These are phyloP conservation scores for Phycodurus eques DNA, from an alignment of 2,113 vertebrate species.

Conservation along the genomic window DNA sequence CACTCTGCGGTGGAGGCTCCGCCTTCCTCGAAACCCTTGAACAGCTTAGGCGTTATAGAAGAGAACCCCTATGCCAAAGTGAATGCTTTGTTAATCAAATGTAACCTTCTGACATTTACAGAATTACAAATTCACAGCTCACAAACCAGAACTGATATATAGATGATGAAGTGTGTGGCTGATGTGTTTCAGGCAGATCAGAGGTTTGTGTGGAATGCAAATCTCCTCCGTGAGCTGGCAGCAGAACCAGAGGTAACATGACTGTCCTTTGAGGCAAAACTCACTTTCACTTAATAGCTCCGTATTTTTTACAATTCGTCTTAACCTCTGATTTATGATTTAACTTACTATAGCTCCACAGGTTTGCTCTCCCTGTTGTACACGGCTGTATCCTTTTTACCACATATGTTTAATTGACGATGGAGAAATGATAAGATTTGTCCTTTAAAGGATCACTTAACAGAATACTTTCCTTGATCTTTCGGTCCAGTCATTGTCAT, in stretches of 20 bases:
- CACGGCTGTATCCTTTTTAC: constrained; percentile 77
- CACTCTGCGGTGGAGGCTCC: no score
- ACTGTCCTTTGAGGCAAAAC: not conserved
- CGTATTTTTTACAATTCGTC: not conserved
- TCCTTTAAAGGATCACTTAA: not conserved
- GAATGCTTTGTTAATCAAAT: no score
- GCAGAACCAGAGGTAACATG: constrained; percentile 71
- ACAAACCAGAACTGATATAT: not conserved
- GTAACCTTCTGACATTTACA: no score
- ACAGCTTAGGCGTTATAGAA: no score
- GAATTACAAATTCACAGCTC: not conserved
- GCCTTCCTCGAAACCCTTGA: no score
- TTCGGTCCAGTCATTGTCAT: constrained; percentile 83
- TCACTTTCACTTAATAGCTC: not conserved
- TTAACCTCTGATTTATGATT: not conserved
- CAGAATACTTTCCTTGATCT: constrained; percentile 46
- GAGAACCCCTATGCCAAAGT: no score
- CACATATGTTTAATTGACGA: not conserved
- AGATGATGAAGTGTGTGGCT: not conserved
- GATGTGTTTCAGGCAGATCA: constrained; percentile 68
- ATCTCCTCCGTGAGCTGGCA: constrained; percentile 69
- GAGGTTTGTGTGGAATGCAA: constrained; percentile 78
- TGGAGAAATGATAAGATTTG: not conserved
- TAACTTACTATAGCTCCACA: constrained; percentile 63
- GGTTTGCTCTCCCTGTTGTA: constrained; percentile 71